phyloP scores from a whole-genome alignment of 2,888 invertebrate species.

The Rhaphigaster nebulosa region DNA sequence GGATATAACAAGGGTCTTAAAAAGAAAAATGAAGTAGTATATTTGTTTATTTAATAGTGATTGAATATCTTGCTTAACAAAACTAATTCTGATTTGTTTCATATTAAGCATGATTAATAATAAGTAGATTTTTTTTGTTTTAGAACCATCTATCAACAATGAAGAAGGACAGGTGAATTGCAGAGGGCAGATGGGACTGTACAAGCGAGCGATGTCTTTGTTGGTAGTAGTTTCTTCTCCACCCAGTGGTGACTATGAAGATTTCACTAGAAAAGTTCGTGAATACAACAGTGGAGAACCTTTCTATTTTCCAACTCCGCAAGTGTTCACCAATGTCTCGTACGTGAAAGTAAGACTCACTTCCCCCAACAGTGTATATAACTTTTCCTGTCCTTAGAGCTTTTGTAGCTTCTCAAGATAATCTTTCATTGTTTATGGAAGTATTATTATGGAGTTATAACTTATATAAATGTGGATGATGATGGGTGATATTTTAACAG shows the following conservation, averaged over 20 bases:
- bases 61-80: neutral
- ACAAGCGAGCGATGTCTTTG: slow-evolving; percentile 83
- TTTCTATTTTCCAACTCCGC: slow-evolving; percentile 82
- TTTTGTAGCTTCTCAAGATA: neutral
- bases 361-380: slow-evolving; percentile 28
- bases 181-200: slow-evolving; percentile 71
- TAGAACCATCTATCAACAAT: slow-evolving; percentile 52
- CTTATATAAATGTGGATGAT: neutral
- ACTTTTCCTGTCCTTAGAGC: neutral
- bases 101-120: slow-evolving; percentile 46
- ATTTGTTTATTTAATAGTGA: neutral
- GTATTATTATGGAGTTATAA: neutral
- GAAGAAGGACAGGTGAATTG: slow-evolving; percentile 72
- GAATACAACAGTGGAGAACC: slow-evolving; percentile 84
- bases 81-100: neutral
- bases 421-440: neutral
- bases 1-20: no score
- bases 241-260: slow-evolving; percentile 77
- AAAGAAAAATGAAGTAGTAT: no score
- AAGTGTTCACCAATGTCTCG: slow-evolving; percentile 71
- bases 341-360: slow-evolving; percentile 62
- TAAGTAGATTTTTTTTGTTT: slow-evolving; percentile 59
- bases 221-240: slow-evolving; percentile 92
- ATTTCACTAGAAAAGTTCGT: slow-evolving; percentile 85
- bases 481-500: no score